A percentile compares a stretch with the other conserved stretches of the same genome.
These are phyloP conservation scores for Petrocephalus zakoni DNA, from an alignment of 2,113 vertebrate species.

Conservation along the genomic window DNA sequence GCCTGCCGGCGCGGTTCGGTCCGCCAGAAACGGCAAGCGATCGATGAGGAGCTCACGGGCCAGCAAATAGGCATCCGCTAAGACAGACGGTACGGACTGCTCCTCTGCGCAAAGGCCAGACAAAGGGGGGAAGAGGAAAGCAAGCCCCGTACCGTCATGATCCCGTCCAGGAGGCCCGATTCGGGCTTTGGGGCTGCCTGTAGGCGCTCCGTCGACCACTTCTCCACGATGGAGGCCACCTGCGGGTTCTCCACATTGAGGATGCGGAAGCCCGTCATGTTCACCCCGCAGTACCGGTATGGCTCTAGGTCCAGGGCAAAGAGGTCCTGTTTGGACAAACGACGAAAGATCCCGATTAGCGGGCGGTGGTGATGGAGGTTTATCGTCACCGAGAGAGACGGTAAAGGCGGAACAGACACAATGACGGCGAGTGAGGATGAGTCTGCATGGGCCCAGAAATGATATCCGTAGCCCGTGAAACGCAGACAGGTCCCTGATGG, in stretches of 20 bases:
- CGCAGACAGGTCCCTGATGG: slow-evolving; percentile 21
- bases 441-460: slow-evolving; percentile 11
- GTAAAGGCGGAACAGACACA: slow-evolving; percentile 25
- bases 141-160: slow-evolving; percentile 87
- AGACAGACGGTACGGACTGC: not conserved
- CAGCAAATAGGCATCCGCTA: not conserved
- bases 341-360: slow-evolving; percentile 16
- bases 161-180: slow-evolving; percentile 82
- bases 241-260: slow-evolving; percentile 94
- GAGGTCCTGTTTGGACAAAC: slow-evolving; percentile 74
- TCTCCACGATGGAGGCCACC: slow-evolving; percentile 86
- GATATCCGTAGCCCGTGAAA: slow-evolving; percentile 31
- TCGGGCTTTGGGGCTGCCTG: slow-evolving; percentile 78
- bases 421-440: slow-evolving; percentile 37
- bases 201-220: slow-evolving; percentile 89
- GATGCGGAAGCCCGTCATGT: slow-evolving; percentile 96
- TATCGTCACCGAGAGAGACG: slow-evolving; percentile 15
- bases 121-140: not conserved
- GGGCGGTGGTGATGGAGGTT: not conserved
- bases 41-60: not conserved
- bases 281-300: slow-evolving; percentile 95
- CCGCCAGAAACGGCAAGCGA: not conserved
- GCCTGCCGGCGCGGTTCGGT: not conserved
- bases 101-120: not conserved
- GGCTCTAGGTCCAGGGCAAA: slow-evolving; percentile 95